A percentile compares a stretch with the other conserved stretches of the same genome.
Evolutionary conservation across 2,113 vertebrate species (phyloP).

Genomic region (Chrysochloris asiatica): DNA sequence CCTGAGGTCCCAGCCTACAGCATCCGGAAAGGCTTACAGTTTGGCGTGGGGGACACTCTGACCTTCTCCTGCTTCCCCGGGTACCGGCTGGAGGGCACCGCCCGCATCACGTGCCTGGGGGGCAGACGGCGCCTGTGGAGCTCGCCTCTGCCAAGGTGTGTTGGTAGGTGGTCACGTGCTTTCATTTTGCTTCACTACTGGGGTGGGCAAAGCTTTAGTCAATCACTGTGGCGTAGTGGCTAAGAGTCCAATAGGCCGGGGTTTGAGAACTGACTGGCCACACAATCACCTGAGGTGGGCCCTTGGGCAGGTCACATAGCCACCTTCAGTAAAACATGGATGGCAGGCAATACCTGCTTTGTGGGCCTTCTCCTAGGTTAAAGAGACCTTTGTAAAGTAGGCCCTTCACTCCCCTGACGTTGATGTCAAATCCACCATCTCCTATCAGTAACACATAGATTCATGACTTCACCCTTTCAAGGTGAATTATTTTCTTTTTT

Average conservation of each 20-base stretch:
- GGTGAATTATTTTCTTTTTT: not conserved
- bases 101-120: constrained; percentile 96
- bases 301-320: not conserved
- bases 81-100: constrained; percentile 95
- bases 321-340: not conserved
- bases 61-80: constrained; percentile 98
- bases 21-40: constrained; percentile 95
- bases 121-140: constrained; percentile 99
- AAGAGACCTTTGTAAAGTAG: not conserved
- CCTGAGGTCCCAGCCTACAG: constrained; percentile 95
- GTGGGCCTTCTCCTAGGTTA: not conserved
- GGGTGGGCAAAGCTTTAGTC: constrained; percentile 58
- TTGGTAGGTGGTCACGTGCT: constrained; percentile 99
- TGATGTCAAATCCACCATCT: not conserved
- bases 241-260: not conserved
- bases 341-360: rapidly evolving
- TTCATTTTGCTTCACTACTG: constrained; percentile 90
- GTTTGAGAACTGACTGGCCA: not conserved
- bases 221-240: not conserved
- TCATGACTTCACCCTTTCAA: not conserved
- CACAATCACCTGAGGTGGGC: not conserved
- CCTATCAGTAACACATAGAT: too few species aligned
- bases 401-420: not conserved
- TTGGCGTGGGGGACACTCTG: constrained; percentile 94
- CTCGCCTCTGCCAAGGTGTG: constrained; percentile 99